A percentile compares a stretch with the other conserved stretches of the same genome.
phyloP scores from a whole-genome alignment of 2,797 vertebrate genomes.

The Tenualosa ilisha region DNA sequence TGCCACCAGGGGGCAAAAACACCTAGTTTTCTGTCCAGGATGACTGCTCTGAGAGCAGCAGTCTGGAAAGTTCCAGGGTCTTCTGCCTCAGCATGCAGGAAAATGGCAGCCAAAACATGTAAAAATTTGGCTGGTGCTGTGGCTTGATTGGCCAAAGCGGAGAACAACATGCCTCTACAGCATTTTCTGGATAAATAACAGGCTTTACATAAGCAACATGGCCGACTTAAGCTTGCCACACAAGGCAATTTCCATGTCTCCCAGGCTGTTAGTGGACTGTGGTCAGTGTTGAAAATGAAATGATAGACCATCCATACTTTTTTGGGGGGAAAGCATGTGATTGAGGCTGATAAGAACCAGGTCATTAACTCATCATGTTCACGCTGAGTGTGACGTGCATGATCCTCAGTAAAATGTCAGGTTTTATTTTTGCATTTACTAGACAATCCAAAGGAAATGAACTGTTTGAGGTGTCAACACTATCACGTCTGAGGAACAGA shows the following conservation, averaged over 20 bases:
- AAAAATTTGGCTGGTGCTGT: not conserved
- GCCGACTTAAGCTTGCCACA: not conserved
- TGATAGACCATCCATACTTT: not conserved
- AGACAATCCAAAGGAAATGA: conserved; percentile 17
- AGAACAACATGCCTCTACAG: not conserved
- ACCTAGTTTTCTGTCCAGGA: conserved; percentile 39
- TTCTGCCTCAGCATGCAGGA: conserved; percentile 59
- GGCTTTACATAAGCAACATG: not conserved
- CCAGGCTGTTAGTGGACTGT: not conserved
- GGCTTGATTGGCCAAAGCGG: not conserved
- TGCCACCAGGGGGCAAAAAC: conserved; percentile 47
- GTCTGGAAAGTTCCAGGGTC: conserved; percentile 57
- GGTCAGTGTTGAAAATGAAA: not conserved
- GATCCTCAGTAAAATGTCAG: not conserved
- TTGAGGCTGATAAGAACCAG: not conserved
- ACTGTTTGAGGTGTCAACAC: conserved; percentile 42
- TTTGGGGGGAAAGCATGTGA: not conserved
- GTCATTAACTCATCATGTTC: not conserved
- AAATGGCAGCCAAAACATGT: conserved; percentile 64
- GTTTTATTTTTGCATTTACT: conserved; percentile 18
- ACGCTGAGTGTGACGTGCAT: not conserved
- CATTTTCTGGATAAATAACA: not conserved
- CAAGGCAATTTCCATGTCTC: not conserved
- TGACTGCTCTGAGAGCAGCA: conserved; percentile 26
- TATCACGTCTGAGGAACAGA: conserved; percentile 37